Evolutionary conservation across 2,113 vertebrate species (phyloP), one percentile per base, ranked within the genome.

Genomic region (Scartelaos histophorus): DNA sequence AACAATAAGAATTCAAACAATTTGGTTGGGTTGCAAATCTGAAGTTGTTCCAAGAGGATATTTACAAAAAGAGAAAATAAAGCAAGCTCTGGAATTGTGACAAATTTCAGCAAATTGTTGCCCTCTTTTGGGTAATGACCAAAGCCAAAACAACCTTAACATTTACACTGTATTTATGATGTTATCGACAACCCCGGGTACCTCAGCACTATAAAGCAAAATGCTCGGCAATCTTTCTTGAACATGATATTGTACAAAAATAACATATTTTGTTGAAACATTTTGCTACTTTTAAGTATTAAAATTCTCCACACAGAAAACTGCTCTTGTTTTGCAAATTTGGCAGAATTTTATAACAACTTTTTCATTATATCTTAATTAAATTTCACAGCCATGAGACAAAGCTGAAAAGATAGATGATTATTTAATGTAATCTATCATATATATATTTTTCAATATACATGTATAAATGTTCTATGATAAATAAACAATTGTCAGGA

Each of bases 201-300:
- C 80, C 79, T 84, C 82, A 74, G 78, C 81, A 73, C 76, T 73
- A 75, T 75, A 67, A 80, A 80, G 67, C 83, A 72, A 72, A 66
- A 76, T 38, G 69, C 80, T 85, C 73, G 43, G 71, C 76, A 58
- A 11, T 76, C 82, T 70, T 51, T 80, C 85, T 84, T 87, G 80
- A 77, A 84, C 90, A 87, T 88, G 80, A 89, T 83, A 85, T 81
- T 82, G 80, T 90, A 91, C 90, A 92, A 90, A 88, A 91, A 92
- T 88, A 89, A 91, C 92, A 90, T 90, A 72, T 81, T 85, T 86
- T 79, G 84, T 82, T 76, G 80, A 83, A 82, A 90, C 47, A 57
- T 76, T 87, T 88, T 90, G 85, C 89, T 89, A 91, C 87, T 86
- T 69, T 88, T 85, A 84, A 60, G 75, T 83, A 80, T 87, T 87